phyloP scores from a whole-genome alignment of 2,113 vertebrate genomes.

The Gambusia holbrooki region DNA sequence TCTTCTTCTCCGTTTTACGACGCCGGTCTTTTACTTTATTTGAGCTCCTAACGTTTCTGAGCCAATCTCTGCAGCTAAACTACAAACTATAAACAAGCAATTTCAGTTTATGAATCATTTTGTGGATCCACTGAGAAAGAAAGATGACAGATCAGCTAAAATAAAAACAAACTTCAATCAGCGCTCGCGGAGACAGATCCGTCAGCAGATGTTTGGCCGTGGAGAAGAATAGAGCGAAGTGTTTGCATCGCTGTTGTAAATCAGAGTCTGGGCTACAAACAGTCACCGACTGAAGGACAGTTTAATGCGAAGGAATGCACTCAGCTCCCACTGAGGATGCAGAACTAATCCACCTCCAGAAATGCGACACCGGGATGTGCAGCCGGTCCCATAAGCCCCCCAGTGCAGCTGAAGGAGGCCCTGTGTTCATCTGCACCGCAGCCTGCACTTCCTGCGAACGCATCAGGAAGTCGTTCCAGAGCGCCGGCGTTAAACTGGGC shows the following conservation, averaged over 20 bases:
- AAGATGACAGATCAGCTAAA: background rate
- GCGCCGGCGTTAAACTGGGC: background rate
- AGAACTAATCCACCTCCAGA: conserved; percentile 66
- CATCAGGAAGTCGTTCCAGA: conserved; percentile 32
- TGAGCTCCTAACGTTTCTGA: background rate
- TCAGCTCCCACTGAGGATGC: conserved; percentile 59
- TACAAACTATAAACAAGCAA: background rate
- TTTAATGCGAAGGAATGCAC: conserved; percentile 74
- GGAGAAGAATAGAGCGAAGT: conserved; percentile 25
- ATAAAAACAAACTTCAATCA: background rate
- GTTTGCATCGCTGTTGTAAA: conserved; percentile 71
- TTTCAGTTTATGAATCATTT: background rate
- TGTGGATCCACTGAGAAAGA: background rate
- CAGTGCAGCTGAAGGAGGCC: conserved; percentile 18
- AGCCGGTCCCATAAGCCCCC: conserved; percentile 23
- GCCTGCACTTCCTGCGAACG: conserved; percentile 22
- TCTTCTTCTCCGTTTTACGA: background rate
- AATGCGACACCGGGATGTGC: conserved; percentile 65
- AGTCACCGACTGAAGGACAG: conserved; percentile 70
- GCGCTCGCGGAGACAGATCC: background rate
- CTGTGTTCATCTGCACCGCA: conserved; percentile 52
- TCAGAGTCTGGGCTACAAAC: conserved; percentile 65
- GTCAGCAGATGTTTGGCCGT: conserved; percentile 61
- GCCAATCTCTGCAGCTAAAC: background rate
- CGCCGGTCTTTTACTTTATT: background rate